Base-by-base conservation (phyloP, 2,888 invertebrate genomes). In the Drosophila suboccidentalis region DNA sequence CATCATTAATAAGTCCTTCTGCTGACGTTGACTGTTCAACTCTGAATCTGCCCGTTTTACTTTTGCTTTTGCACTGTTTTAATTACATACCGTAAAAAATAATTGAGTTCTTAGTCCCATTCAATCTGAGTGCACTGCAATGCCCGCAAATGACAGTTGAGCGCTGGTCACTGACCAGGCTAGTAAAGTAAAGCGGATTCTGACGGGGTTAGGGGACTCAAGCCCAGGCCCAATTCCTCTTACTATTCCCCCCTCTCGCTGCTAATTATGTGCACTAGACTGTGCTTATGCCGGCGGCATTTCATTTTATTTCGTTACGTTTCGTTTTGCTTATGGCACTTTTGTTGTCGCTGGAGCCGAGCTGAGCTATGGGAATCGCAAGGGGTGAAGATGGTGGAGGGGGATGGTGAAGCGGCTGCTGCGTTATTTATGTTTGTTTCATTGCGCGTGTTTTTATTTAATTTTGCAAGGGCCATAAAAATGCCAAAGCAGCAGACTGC, bases 211-310 rank as follows among this genome's bases (percentile, higher is more conserved):
- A 0, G 10, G 17, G 46, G 5, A 1, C 26, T 26, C 26, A 50
- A 17, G 13, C 11, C 9, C 32, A 22, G 17, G 58, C 58, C 46
- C 62, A 70, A 74, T 74, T 49, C 39, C 58, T 60, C 44, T 46
- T 41, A 60, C 62, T 58, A 49, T 64, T 39, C 9, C 10, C 43
- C 34, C 22, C 41, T 32, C 32, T 5, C 34, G 15, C 38, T 39
- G 78, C 81, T 87, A 83, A 83, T 87, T 83, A 83, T 83, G 87
- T 83, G 84, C 87, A 87, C 84, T 77, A 87, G 83, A 83, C 87
- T 84, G 87, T 83, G 71, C 58, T 75, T 64, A 54, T 79, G 65
- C 70, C 60, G 62, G 57, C 74, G 78, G 77, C 71, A 61, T 70
- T 76, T 74, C 65, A 74, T 77, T 76, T 65, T 62, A 60, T 69